Evolutionary conservation across 2,113 vertebrate genomes (phyloP), one percentile per base, ranked within the genome.

Genomic region (Perca schrenkii): DNA sequence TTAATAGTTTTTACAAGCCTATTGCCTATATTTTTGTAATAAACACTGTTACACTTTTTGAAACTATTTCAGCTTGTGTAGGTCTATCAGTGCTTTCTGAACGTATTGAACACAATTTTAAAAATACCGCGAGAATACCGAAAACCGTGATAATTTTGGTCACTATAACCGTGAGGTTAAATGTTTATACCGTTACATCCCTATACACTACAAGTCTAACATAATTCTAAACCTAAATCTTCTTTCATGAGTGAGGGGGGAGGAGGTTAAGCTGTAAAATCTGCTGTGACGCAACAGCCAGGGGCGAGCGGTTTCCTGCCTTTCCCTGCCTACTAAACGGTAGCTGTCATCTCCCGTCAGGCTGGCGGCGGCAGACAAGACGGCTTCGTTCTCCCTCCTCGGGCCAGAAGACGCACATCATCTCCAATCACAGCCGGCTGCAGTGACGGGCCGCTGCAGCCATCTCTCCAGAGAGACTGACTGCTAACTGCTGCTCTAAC

Each of bases 311-410:
- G 17, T 72, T 64, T 70, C 71, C 87, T 68, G 84, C 80, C 72
- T 83, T 25, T 8, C 62, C 67, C 73, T 17, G 86, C 54, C 86
- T 74, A 74, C 74, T 92, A 90, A 91, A 88, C 83, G 86, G 56
- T 80, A 14, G 73, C 86, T 83, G 80, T 91, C 89, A 86, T 63
- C 82, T 85, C 85, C 74, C 75, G 66, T 92, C 85, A 87, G 58
- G 75, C 87, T 49, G 69, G 57, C 66, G 68, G 83, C 49, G 4
- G 61, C 76, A 83, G 81, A 91, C 69, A 62, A 81, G 76, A 76
- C 22, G n/a, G 71, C 75, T 82, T 83, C 83, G 52, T 34, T 82
- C 31, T 64, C 58, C 68, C 31, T 84, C 86, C 85, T 14, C 70
- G 1, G 76, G 88, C 85, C 86, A 77, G 67, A 87, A 84, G 80